phyloP scores from a whole-genome alignment of 2,113 vertebrate species.

The Sprattus sprattus region DNA sequence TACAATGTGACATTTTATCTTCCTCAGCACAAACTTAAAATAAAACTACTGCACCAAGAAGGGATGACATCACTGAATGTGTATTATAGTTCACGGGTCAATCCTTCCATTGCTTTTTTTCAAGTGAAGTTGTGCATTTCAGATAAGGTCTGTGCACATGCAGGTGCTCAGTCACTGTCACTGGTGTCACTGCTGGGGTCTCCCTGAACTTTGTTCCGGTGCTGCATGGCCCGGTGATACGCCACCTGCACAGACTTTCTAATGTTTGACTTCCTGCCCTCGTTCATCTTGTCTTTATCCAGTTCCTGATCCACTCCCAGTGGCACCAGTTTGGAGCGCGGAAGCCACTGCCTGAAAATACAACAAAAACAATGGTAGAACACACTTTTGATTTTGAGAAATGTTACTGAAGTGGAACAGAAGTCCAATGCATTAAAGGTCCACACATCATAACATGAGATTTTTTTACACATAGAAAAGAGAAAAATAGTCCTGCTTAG shows the following conservation, averaged over 20 bases:
- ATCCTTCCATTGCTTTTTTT: not conserved
- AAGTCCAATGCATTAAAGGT: too few relatives aligned
- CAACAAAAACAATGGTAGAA: not conserved
- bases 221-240: conserved; percentile 96
- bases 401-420: not conserved
- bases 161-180: conserved; percentile 81
- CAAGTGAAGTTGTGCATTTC: conserved; percentile 9
- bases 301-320: conserved; percentile 95
- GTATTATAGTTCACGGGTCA: not conserved
- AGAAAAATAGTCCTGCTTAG: not conserved
- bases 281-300: conserved; percentile 98
- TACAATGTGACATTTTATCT: not conserved
- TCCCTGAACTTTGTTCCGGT: conserved; percentile 97
- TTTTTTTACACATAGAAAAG: not conserved
- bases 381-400: too few relatives aligned
- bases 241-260: conserved; percentile 98
- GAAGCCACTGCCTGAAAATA: conserved; percentile 89
- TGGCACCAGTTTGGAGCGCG: conserved; percentile 94
- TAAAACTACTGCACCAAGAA: not conserved
- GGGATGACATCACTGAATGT: not conserved
- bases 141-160: not conserved
- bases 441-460: too few relatives aligned
- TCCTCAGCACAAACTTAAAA: not conserved
- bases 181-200: conserved; percentile 97
- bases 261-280: conserved; percentile 97